These are phyloP conservation scores for Campylomormyrus numenius DNA, from an alignment of 2,113 vertebrate genomes.

Conservation along the genomic window DNA sequence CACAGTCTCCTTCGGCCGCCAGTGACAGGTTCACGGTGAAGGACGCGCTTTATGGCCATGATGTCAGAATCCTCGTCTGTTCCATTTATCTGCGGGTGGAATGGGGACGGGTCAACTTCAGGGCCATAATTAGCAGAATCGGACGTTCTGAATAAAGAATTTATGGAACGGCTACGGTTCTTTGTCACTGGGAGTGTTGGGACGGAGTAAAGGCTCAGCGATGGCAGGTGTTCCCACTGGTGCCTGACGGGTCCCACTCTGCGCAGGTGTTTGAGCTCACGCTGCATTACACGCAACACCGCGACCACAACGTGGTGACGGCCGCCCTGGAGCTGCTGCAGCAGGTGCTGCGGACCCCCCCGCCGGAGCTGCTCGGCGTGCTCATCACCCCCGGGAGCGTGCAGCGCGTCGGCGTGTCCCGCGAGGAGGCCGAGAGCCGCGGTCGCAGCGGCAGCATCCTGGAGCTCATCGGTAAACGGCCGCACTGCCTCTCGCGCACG, in stretches of 20 bases:
- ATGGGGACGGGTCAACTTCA: neutral
- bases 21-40: neutral
- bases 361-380: conserved; percentile 77
- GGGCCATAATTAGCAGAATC: neutral
- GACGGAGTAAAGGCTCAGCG: neutral
- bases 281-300: conserved; percentile 87
- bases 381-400: conserved; percentile 72
- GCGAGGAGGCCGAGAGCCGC: conserved; percentile 64
- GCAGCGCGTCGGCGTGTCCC: conserved; percentile 58
- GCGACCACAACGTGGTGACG: conserved; percentile 93
- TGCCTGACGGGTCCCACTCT: neutral
- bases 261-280: conserved; percentile 87
- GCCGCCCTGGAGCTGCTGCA: conserved; percentile 87
- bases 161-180: neutral
- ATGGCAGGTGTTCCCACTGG: neutral
- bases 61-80: neutral
- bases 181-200: neutral
- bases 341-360: conserved; percentile 82
- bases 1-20: neutral
- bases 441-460: conserved; percentile 84
- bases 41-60: neutral
- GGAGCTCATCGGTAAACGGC: conserved; percentile 77
- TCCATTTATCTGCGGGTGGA: neutral
- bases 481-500: neutral
- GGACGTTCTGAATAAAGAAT: neutral